These are phyloP conservation scores for Thecocarcelia acutangulata DNA, from an alignment of 2,888 invertebrate species.

Conservation along the genomic window DNA sequence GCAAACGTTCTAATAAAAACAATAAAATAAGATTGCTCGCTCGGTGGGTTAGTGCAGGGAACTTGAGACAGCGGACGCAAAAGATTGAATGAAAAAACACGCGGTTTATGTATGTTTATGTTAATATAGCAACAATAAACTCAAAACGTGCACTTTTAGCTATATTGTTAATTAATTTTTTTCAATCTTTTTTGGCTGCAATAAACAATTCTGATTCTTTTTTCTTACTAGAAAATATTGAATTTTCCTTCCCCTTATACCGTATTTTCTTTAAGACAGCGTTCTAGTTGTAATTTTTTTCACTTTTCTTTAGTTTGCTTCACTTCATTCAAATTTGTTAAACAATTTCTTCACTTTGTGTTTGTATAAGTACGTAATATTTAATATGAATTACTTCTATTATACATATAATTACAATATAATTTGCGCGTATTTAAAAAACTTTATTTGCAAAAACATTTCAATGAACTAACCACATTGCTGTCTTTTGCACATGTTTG, in stretches of 20 bases:
- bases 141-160: not conserved
- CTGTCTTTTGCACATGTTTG: conserved; percentile 50
- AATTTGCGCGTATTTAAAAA: conserved; percentile 49
- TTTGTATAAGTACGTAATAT: not conserved
- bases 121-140: conserved; percentile 5
- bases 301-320: not conserved
- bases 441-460: conserved; percentile 58
- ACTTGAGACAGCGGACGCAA: not conserved
- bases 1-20: conserved; percentile 6
- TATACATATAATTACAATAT: conserved; percentile 32
- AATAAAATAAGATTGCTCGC: conserved; percentile 28
- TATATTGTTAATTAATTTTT: not conserved
- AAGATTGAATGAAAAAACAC: conserved; percentile 29
- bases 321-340: not conserved
- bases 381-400: not conserved
- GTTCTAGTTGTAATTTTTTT: conserved; percentile 13
- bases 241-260: conserved; percentile 37
- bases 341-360: not conserved
- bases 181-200: not conserved
- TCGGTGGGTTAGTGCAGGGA: not conserved
- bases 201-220: not conserved
- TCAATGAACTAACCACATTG: conserved; percentile 49
- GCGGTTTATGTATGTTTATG: conserved; percentile 32
- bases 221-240: conserved; percentile 28
- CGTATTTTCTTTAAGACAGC: not conserved